Evolutionary conservation across 1,140 invertebrate genomes (phyloP).

Genomic region (Zaprionus lachaisei): DNA sequence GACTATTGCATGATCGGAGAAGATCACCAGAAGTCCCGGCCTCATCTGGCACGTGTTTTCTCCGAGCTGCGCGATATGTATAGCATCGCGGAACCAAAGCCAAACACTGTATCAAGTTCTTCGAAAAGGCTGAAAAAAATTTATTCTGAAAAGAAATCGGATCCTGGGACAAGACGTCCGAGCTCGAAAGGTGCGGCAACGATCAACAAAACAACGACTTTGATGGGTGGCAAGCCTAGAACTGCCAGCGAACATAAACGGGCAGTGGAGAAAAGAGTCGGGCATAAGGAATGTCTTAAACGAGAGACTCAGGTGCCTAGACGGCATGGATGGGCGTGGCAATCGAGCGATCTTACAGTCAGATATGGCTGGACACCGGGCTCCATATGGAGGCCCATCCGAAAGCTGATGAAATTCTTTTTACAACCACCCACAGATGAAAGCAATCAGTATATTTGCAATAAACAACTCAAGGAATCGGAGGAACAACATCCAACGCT

Average conservation of each 20-base stretch:
- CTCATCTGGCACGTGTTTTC: conserved; percentile 71
- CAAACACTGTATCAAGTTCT: background rate
- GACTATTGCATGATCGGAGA: conserved; percentile 50
- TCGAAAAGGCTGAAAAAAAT: background rate
- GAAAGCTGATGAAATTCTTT: conserved; percentile 75
- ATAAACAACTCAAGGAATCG: conserved; percentile 10
- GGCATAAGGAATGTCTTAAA: conserved; percentile 64
- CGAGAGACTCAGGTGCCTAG: conserved; percentile 50
- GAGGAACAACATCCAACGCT: conserved; percentile 51
- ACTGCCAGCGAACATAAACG: background rate
- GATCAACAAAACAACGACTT: background rate
- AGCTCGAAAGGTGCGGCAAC: background rate
- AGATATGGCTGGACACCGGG: conserved; percentile 73
- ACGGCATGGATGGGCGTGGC: conserved; percentile 78
- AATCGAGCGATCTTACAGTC: conserved; percentile 30
- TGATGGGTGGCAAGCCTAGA: background rate
- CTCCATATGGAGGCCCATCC: conserved; percentile 69
- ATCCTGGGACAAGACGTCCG: background rate
- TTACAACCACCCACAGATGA: conserved; percentile 45
- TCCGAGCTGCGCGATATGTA: conserved; percentile 77
- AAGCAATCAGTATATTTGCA: conserved; percentile 31
- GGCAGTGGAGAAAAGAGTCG: background rate
- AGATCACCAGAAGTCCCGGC: conserved; percentile 54
- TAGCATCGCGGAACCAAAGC: conserved; percentile 49
- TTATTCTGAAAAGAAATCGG: background rate